Evolutionary conservation across 2,888 invertebrate genomes (phyloP).

Genomic region (Chaetoderma sp.): DNA sequence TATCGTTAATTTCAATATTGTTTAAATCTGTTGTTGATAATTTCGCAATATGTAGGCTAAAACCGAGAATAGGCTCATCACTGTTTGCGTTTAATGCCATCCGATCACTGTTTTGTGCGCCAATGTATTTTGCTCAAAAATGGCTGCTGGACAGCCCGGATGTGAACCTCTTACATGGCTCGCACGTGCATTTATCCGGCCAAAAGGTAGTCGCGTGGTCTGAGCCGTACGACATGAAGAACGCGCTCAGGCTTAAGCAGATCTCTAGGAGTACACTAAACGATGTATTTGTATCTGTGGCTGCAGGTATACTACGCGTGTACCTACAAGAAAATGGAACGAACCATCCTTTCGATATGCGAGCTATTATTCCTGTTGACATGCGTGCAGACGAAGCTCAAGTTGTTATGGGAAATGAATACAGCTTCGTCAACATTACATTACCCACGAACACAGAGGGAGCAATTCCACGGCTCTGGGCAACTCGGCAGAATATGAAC

Average conservation of each 20-base stretch:
- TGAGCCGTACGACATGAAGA: conserved; percentile 69
- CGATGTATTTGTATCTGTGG: conserved; percentile 73
- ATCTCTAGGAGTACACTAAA: conserved; percentile 73
- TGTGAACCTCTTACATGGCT: conserved; percentile 69
- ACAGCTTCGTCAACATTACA: conserved; percentile 55
- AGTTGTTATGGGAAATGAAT: conserved; percentile 42
- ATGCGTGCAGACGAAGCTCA: conserved; percentile 39
- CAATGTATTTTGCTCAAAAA: conserved; percentile 71
- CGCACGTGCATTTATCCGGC: conserved; percentile 57
- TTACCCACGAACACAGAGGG: conserved; percentile 74
- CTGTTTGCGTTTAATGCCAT: conserved; percentile 47
- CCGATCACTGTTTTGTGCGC: conserved; percentile 71
- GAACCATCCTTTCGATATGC: conserved; percentile 71
- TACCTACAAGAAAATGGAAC: conserved; percentile 72
- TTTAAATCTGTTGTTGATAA: conserved; percentile 67
- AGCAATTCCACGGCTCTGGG: conserved; percentile 75
- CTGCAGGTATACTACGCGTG: conserved; percentile 72
- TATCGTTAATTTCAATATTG: conserved; percentile 70
- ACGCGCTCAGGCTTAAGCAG: conserved; percentile 71
- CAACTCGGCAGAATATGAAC: conserved; percentile 72
- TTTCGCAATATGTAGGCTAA: conserved; percentile 52
- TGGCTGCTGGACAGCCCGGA: conserved; percentile 69
- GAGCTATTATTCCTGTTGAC: conserved; percentile 66
- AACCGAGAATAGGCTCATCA: conserved; percentile 69
- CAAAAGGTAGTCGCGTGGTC: conserved; percentile 71